These are phyloP conservation scores for Micrasema minimum DNA, from an alignment of 1,140 invertebrate genomes.

Conservation along the genomic window DNA sequence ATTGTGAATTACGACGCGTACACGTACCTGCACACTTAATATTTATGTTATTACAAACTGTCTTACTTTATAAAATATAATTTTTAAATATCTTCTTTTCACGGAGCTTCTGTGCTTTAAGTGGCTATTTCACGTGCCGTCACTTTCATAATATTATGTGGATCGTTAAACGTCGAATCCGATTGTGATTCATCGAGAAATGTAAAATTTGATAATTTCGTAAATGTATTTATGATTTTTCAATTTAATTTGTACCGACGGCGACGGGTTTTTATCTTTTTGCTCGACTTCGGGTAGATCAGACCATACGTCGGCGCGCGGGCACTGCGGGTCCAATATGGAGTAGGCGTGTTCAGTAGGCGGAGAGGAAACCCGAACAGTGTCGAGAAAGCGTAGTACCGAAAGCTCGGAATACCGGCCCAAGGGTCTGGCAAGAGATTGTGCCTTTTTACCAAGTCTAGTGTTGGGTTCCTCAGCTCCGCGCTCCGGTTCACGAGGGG, in stretches of 20 bases:
- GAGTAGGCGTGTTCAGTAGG: neutral
- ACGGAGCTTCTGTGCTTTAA: no score
- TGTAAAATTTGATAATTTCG: neutral
- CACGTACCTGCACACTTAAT: no score
- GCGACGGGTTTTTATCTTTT: constrained; percentile 12
- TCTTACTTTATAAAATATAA: no score
- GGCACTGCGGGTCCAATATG: constrained; percentile 27
- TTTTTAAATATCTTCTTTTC: no score
- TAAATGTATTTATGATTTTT: no score
- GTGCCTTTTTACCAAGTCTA: neutral
- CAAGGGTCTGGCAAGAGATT: neutral
- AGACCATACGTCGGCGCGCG: constrained; percentile 39
- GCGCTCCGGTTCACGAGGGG: neutral
- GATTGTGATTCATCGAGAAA: neutral
- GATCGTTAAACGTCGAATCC: no score
- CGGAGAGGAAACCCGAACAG: neutral
- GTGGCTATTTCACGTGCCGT: no score
- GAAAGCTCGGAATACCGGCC: neutral
- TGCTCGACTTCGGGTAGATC: constrained; percentile 12
- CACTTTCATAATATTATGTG: no score
- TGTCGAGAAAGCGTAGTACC: neutral
- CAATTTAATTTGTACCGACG: neutral
- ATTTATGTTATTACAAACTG: no score
- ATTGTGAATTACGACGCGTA: no score
- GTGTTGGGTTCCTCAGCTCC: neutral